A percentile compares a stretch with the other conserved stretches of the same genome.
Evolutionary conservation across 2,888 invertebrate species (phyloP).

Genomic region (Parthenolecanium corni): DNA sequence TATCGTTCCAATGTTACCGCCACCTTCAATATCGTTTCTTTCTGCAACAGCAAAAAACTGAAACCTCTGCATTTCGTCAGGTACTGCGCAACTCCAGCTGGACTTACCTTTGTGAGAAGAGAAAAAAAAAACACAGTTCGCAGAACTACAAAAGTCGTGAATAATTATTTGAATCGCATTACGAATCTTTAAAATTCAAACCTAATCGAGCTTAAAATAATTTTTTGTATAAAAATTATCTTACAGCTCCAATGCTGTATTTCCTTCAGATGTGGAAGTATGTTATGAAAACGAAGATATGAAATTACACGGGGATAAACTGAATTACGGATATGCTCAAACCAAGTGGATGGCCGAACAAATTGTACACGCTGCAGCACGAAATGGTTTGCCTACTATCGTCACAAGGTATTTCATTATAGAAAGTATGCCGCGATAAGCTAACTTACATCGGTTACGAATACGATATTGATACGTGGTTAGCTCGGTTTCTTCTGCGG

Average conservation of each 20-base stretch:
- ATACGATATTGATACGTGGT: no score
- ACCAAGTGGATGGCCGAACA: slow-evolving; percentile 36
- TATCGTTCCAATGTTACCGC: slow-evolving; percentile 34
- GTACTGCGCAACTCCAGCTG: slow-evolving; percentile 24
- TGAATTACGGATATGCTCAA: slow-evolving; percentile 34
- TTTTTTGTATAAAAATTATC: not conserved
- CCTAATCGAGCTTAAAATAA: not conserved
- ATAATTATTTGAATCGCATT: no score
- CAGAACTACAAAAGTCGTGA: no score
- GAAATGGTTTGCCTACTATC: slow-evolving; percentile 33
- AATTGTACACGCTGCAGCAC: slow-evolving; percentile 32
- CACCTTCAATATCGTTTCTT: slow-evolving; percentile 33
- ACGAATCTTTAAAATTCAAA: not conserved
- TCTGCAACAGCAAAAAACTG: slow-evolving; percentile 33
- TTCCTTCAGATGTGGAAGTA: slow-evolving; percentile 31
- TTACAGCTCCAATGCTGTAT: slow-evolving; percentile 34
- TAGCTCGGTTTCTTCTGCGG: no score
- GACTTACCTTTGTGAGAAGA: no score
- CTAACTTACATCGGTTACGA: no score
- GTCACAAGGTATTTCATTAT: slow-evolving; percentile 33
- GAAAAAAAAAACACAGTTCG: no score
- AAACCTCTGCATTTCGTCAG: slow-evolving; percentile 35
- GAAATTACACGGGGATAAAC: slow-evolving; percentile 29
- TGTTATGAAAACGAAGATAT: slow-evolving; percentile 32
- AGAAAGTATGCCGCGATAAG: no score